These are phyloP conservation scores for Mesorhabditis spiculigera DNA, from an alignment of 2,888 invertebrate species.

Conservation along the genomic window DNA sequence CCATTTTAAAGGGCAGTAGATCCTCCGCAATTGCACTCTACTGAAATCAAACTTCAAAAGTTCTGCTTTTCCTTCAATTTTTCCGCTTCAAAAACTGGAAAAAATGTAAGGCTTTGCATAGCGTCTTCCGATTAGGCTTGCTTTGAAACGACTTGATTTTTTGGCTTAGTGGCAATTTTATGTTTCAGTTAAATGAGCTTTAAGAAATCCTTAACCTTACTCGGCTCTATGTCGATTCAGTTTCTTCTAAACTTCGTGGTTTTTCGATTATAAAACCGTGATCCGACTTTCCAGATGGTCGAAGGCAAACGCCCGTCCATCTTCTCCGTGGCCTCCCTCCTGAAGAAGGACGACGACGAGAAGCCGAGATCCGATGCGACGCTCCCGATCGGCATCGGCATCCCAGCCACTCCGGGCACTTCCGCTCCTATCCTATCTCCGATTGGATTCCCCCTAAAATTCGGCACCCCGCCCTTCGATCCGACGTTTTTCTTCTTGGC, in stretches of 20 bases:
- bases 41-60: no score
- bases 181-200: no score
- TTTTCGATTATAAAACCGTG: neutral
- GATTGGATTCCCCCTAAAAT: neutral
- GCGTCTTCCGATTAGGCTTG: no score
- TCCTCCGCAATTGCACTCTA: no score
- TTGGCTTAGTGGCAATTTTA: no score
- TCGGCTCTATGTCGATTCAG: neutral
- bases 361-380: neutral
- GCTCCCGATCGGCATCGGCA: neutral
- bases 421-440: neutral
- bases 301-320: neutral
- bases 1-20: no score
- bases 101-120: no score
- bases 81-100: no score
- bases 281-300: neutral
- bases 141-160: no score
- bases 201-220: neutral
- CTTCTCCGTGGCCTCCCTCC: conserved; percentile 2
- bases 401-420: neutral
- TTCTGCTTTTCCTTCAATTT: no score
- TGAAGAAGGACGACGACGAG: neutral
- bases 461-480: conserved; percentile 22
- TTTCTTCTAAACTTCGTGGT: neutral
- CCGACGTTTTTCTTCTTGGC: conserved; percentile 33